Conservation (phyloP, 1,140 invertebrate species). For the Pristionchus pacificus region DNA sequence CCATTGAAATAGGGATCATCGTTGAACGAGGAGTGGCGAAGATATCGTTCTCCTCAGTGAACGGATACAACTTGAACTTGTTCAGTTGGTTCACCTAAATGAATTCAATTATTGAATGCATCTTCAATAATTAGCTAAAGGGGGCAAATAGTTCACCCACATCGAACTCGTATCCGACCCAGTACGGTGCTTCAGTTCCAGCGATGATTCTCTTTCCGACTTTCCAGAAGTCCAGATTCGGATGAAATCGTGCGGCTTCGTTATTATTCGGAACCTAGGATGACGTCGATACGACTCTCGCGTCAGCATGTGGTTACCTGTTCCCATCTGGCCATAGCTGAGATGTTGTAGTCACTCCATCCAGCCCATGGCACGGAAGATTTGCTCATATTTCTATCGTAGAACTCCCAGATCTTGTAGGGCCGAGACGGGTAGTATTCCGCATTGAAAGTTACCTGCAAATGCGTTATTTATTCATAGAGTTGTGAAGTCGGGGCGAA, state of each 20-base stretch:
- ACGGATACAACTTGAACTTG: slow-evolving; percentile 56
- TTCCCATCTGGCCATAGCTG: slow-evolving; percentile 54
- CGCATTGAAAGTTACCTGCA: slow-evolving; percentile 51
- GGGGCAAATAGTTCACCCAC: slow-evolving; percentile 32
- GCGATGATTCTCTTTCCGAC: slow-evolving; percentile 50
- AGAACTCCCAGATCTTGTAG: slow-evolving; percentile 57
- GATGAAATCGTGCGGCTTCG: slow-evolving; percentile 54
- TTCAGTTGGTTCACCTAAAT: slow-evolving; percentile 43
- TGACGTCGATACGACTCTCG: not conserved
- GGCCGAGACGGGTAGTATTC: slow-evolving; percentile 55
- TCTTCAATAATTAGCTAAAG: too few species aligned
- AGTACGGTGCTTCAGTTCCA: slow-evolving; percentile 55
- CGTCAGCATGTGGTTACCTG: slow-evolving; percentile 33
- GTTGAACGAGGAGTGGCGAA: slow-evolving; percentile 45
- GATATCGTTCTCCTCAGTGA: slow-evolving; percentile 53
- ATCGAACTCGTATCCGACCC: slow-evolving; percentile 57
- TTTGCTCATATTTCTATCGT: slow-evolving; percentile 55
- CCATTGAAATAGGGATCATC: slow-evolving; percentile 57
- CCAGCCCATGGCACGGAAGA: slow-evolving; percentile 53
- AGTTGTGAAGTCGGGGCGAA: not conserved
- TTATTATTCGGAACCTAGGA: slow-evolving; percentile 41
- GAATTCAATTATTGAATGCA: not conserved
- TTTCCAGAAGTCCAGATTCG: slow-evolving; percentile 56
- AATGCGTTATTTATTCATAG: not conserved
- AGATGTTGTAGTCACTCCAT: slow-evolving; percentile 57